These are phyloP conservation scores for Telenomus remus DNA, from an alignment of 1,140 invertebrate species.

Conservation along the genomic window DNA sequence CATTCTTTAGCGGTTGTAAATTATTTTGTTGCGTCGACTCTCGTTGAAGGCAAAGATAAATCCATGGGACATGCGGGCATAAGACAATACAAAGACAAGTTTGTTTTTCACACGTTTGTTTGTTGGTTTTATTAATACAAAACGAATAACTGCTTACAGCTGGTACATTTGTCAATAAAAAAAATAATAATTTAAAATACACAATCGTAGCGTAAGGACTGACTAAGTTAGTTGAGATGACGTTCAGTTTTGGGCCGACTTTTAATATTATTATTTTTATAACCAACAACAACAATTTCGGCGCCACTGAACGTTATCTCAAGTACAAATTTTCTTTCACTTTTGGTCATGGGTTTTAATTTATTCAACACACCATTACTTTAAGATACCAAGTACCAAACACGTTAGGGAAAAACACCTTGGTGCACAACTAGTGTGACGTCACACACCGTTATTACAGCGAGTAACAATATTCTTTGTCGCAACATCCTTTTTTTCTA, in stretches of 20 bases:
- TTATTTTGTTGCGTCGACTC: background rate
- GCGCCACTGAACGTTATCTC: slow-evolving; percentile 63
- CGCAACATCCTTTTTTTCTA: too few relatives aligned
- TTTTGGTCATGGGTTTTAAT: slow-evolving; percentile 45
- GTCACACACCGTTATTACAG: slow-evolving; percentile 42
- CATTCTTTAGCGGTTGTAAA: slow-evolving; percentile 14
- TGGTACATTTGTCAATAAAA: slow-evolving; percentile 49
- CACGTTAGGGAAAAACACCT: slow-evolving; percentile 42
- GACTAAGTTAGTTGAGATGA: slow-evolving; percentile 62
- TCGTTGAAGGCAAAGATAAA: background rate
- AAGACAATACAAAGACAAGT: background rate
- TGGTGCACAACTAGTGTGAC: slow-evolving; percentile 29
- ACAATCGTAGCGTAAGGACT: slow-evolving; percentile 44
- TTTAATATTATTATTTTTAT: slow-evolving; percentile 50
- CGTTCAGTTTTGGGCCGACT: slow-evolving; percentile 54
- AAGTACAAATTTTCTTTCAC: slow-evolving; percentile 59
- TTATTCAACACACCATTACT: slow-evolving; percentile 41
- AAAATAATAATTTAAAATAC: slow-evolving; percentile 62
- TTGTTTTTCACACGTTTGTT: slow-evolving; percentile 41
- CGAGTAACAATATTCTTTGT: too few relatives aligned
- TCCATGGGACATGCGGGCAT: background rate
- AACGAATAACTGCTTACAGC: slow-evolving; percentile 59
- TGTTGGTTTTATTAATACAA: slow-evolving; percentile 65
- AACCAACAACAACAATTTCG: slow-evolving; percentile 58
- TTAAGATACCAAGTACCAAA: slow-evolving; percentile 40